Conservation (phyloP, 2,888 invertebrate genomes). For the Epsilonema sp. region DNA sequence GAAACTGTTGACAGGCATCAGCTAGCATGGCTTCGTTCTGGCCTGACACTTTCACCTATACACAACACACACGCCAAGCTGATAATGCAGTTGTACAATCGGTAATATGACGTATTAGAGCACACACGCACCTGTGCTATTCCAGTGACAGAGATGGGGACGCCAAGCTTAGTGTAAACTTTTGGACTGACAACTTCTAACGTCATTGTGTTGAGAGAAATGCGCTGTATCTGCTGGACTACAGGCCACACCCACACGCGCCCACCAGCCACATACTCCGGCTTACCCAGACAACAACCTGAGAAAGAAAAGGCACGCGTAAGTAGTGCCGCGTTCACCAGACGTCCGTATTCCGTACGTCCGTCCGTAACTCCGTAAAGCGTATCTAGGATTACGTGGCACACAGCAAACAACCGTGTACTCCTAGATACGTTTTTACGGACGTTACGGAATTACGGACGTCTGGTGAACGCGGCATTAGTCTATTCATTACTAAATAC, state of each 20-base stretch:
- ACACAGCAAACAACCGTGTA: too few species aligned
- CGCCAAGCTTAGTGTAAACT: conserved; percentile 86
- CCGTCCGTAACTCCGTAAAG: too few species aligned
- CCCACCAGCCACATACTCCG: conserved; percentile 78
- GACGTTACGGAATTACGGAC: too few species aligned
- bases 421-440: too few species aligned
- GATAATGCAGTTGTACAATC: too few species aligned
- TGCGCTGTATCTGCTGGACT: conserved; percentile 44
- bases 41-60: conserved; percentile 61
- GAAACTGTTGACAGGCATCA: conserved; percentile 78
- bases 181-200: conserved; percentile 82
- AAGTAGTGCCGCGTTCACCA: too few species aligned
- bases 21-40: conserved; percentile 70
- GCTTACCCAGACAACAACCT: conserved; percentile 90
- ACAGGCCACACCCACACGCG: conserved; percentile 91
- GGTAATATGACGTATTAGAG: too few species aligned
- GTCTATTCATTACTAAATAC: too few species aligned
- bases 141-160: conserved; percentile 87
- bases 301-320: conserved; percentile 7
- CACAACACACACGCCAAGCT: background rate
- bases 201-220: conserved; percentile 90
- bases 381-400: too few species aligned
- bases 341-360: too few species aligned
- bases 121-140: conserved; percentile 85
- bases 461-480: too few species aligned